Evolutionary conservation across 2,797 vertebrate genomes (phyloP).

Genomic region (Tamandua tetradactyla): DNA sequence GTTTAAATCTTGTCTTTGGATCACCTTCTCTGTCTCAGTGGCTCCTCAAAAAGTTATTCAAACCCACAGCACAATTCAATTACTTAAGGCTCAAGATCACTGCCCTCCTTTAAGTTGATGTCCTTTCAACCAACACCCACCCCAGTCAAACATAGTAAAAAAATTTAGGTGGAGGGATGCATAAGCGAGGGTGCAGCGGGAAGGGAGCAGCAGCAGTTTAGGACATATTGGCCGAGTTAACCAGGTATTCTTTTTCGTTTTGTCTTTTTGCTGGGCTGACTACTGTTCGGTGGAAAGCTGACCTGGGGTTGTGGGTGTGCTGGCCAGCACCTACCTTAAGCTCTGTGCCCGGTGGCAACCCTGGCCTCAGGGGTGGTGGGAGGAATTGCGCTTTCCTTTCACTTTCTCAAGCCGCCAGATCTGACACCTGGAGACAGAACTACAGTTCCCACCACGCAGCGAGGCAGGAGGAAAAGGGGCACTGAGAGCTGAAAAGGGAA

Average conservation of each 20-base stretch:
- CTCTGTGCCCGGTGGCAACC: not conserved
- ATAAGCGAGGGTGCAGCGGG: not conserved
- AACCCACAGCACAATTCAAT: not conserved
- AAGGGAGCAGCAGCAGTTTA: not conserved
- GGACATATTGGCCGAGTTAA: accelerated
- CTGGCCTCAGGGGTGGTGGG: not conserved
- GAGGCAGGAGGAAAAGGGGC: constrained; percentile 86
- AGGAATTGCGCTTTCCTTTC: constrained; percentile 67
- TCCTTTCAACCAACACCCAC: not conserved
- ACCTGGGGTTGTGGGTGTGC: accelerated
- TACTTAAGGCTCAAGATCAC: not conserved
- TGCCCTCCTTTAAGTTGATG: not conserved
- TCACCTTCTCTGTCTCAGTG: not conserved
- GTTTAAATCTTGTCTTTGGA: not conserved
- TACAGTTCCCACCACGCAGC: constrained; percentile 88
- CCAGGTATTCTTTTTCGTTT: accelerated
- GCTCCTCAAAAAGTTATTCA: not conserved
- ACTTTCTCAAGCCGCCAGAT: constrained; percentile 57
- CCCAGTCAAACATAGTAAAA: not conserved
- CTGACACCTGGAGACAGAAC: constrained; percentile 74
- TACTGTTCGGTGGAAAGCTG: not conserved
- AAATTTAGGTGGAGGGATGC: not conserved
- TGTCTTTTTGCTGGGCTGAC: not conserved
- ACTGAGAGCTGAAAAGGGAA: constrained; percentile 36
- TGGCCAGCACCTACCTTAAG: not conserved